Evolutionary conservation across 2,888 invertebrate genomes (phyloP), one percentile per base, ranked within the genome.

Genomic region (Drosophila meridionalis): DNA sequence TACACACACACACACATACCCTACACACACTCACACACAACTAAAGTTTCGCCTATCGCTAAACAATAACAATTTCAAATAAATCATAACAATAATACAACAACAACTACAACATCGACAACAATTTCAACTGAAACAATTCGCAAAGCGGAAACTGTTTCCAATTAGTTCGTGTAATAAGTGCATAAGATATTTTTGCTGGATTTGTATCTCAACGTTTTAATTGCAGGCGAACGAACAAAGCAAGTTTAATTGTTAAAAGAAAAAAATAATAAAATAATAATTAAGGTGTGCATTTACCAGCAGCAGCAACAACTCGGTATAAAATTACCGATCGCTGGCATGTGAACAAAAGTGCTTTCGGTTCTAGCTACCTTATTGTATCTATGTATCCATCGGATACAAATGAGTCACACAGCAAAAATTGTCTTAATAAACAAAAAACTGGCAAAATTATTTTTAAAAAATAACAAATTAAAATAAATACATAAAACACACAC

Each of bases 161-260:
- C 67, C 71, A 78, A 78, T 78, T 75, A 76, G 75, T 64, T 74
- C 50, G 74, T 69, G 79, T 74, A 76, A 80, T 70, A 77, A 70
- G 80, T 70, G 80, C 67, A 63, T 58, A 67, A 77, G 52, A 65
- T 73, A 61, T 47, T 61, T 32, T 55, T 38, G 40, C 65, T 67
- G 62, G 76, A 79, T 78, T 65, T 60, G 64, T 78, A 72, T 75
- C 76, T 78, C 69, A 70, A 63, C 80, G 75, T 57, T 82, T 76
- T 76, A 83, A 82, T 80, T 78, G 70, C 86, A 48, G 43, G 42
- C 48, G 70, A 81, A 57, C 58, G 70, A 72, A 64, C 66, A 69
- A 69, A 65, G 73, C 69, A 62, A 66, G 67, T 53, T 72, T 67
- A 87, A 87, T 84, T 82, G 80, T 82, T 84, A 71, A 69, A 73